Evolutionary conservation across 2,888 invertebrate species (phyloP).

Genomic region (Drosophila cracens): DNA sequence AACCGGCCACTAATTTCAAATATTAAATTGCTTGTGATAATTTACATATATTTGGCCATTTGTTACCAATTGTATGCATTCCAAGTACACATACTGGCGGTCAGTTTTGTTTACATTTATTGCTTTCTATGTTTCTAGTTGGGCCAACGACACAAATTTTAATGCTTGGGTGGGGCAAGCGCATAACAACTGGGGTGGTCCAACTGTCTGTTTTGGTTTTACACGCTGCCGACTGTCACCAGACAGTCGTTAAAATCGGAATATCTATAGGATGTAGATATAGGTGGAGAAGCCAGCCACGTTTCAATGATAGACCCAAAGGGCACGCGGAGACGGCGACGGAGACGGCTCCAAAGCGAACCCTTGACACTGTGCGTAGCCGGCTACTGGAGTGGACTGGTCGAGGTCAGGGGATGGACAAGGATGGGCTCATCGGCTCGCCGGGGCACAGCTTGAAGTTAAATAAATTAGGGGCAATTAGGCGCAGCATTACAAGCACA

Average conservation of each 20-base stretch:
- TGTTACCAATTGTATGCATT: slow-evolving; percentile 22
- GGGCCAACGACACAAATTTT: slow-evolving; percentile 24
- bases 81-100: slow-evolving; percentile 12
- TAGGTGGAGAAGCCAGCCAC: slow-evolving; percentile 14
- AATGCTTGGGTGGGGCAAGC: slow-evolving; percentile 16
- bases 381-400: not conserved
- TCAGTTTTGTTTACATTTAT: slow-evolving; percentile 33
- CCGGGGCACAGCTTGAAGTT: slow-evolving; percentile 76
- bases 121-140: slow-evolving; percentile 7
- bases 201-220: slow-evolving; percentile 13
- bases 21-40: not conserved
- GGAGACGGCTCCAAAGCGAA: slow-evolving; percentile 44
- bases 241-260: slow-evolving; percentile 54
- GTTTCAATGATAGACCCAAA: slow-evolving; percentile 60
- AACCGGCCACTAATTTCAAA: not conserved
- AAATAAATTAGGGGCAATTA: slow-evolving; percentile 79
- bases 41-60: not conserved
- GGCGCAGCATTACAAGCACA: slow-evolving; percentile 74
- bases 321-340: slow-evolving; percentile 58
- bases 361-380: slow-evolving; percentile 68
- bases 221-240: slow-evolving; percentile 22
- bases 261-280: not conserved
- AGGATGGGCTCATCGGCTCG: slow-evolving; percentile 9
- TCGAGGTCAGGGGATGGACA: not conserved
- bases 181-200: slow-evolving; percentile 7